phyloP scores from a whole-genome alignment of 2,797 vertebrate genomes.

The Channallabes apus region DNA sequence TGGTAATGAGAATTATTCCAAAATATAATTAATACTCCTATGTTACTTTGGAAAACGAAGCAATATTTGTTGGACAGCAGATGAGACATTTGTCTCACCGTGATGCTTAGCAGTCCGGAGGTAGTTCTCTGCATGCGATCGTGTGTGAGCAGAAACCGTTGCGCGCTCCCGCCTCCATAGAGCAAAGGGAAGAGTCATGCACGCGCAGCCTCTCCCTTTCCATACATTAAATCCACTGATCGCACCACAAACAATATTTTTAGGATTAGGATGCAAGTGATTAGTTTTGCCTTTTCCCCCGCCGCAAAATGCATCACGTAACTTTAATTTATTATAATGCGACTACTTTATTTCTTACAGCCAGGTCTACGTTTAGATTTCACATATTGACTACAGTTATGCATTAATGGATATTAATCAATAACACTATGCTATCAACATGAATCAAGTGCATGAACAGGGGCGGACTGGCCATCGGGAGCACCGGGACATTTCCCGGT shows the following conservation, averaged over 20 bases:
- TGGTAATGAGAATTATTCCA: conserved; percentile 57
- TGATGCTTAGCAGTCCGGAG: conserved; percentile 63
- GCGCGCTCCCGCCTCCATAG: conserved; percentile 72
- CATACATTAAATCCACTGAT: conserved; percentile 72
- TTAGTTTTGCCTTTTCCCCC: conserved; percentile 68
- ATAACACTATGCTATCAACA: neutral
- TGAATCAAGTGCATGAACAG: neutral
- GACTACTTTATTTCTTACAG: neutral
- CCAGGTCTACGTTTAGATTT: neutral
- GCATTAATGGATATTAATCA: neutral
- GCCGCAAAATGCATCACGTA: too few relatives aligned
- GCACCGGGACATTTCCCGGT: too few relatives aligned
- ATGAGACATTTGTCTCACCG: conserved; percentile 72
- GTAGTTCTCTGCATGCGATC: conserved; percentile 61
- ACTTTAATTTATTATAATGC: neutral
- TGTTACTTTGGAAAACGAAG: conserved; percentile 59
- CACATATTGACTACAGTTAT: neutral
- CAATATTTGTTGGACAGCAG: conserved; percentile 56
- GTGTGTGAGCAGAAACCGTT: conserved; percentile 59
- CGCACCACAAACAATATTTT: conserved; percentile 68
- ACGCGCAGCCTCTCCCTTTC: conserved; percentile 83
- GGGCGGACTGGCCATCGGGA: too few relatives aligned
- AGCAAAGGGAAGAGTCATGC: conserved; percentile 62
- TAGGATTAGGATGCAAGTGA: conserved; percentile 67
- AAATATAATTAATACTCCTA: conserved; percentile 55